Evolutionary conservation across 2,113 vertebrate genomes (phyloP), one percentile per base, ranked within the genome.

Genomic region (Myotis brandtii): DNA sequence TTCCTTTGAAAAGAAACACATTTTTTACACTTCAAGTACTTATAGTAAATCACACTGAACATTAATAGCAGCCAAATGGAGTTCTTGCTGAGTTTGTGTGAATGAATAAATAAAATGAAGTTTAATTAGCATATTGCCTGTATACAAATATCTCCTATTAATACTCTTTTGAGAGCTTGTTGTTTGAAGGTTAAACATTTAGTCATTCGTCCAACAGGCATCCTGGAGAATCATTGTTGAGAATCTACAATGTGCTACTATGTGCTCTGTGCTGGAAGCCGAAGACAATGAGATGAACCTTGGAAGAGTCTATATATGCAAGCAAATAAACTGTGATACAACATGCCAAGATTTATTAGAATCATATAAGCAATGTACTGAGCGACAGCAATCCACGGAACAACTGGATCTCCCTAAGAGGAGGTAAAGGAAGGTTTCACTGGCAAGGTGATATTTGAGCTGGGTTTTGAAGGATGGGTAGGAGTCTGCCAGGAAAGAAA

Each of bases 51-150:
- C 97, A 98, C 76, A 73, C 50, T 70, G 62, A 94, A 95, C 96
- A 95, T 94, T 98, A 98, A 97, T 89, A 81, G 95, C 86, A 56
- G 91, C 96, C 83, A 93, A 97, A 92, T 89, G 91, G 95, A 89
- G 89, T 92, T 95, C 97, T 84, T 93, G 96, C 97, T 97, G 97
- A 69, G 95, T 95, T 86, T 97, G 96, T 92, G 81, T 96, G 96
- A 97, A 96, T 95, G 96, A 97, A 97, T 98, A 98, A 97, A 98
- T 98, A 97, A 98, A 96, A 89, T 93, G 96, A 96, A 98, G 96
- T 96, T 94, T 97, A 98, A 97, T 98, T 96, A 97, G 93, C 97
- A 94, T 80, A 95, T 72, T 77, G 92, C 91, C 97, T 96, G 95
- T 98, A 84, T 93, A 95, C 96, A 97, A 95, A 94, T 96, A 96